These are phyloP conservation scores for Psylliodes chrysocephalus DNA, from an alignment of 2,888 invertebrate genomes.

Conservation along the genomic window DNA sequence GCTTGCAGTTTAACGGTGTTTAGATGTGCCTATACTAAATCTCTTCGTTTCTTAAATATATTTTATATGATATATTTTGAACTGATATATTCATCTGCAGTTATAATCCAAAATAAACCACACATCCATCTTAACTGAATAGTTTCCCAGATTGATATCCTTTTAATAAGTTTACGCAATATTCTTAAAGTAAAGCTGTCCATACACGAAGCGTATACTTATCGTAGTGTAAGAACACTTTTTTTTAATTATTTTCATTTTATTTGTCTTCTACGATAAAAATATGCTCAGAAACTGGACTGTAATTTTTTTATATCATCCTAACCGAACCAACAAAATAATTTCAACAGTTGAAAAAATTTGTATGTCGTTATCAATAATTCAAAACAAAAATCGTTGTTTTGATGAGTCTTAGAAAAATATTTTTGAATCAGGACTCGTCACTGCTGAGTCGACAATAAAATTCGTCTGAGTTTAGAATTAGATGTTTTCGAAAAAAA, in stretches of 20 bases:
- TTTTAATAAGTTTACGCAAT: background rate
- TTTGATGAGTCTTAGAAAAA: background rate
- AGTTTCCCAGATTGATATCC: too few species aligned
- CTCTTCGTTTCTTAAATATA: too few species aligned
- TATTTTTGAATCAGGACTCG: background rate
- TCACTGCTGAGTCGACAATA: constrained; percentile 15
- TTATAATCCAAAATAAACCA: too few species aligned
- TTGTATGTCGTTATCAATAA: background rate
- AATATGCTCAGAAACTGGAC: background rate
- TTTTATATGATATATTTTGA: too few species aligned
- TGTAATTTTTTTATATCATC: background rate
- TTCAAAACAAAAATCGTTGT: background rate
- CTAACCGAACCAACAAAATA: background rate
- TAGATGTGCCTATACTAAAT: too few species aligned
- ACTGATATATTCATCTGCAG: too few species aligned
- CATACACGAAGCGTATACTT: background rate
- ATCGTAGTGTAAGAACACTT: background rate
- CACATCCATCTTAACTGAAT: too few species aligned
- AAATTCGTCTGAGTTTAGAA: constrained; percentile 4
- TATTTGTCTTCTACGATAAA: constrained; percentile 3
- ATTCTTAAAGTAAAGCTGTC: background rate
- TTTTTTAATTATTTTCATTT: constrained; percentile 2
- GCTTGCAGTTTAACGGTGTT: too few species aligned
- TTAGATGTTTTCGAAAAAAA: constrained; percentile 1
- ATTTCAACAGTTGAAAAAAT: constrained; percentile 12